Percentiles rank a stretch among this genome's conserved stretches.
Conservation (phyloP, 1,140 invertebrate genomes). For the Arion vulgaris region DNA sequence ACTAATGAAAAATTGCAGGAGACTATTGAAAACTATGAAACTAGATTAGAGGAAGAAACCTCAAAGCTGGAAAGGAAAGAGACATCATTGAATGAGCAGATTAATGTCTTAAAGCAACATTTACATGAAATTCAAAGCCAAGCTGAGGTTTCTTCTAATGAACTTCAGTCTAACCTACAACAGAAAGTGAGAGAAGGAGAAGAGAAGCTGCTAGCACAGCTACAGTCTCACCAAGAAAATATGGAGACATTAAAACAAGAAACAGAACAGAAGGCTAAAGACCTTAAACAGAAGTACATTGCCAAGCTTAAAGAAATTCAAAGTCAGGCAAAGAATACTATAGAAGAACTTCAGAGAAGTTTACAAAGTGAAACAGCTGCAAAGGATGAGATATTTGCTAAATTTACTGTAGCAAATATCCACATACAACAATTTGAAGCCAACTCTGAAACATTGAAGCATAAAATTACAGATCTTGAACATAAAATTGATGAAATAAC, state of each 20-base stretch:
- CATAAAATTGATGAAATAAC: slow-evolving; percentile 51
- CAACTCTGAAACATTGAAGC: slow-evolving; percentile 45
- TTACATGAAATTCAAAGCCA: slow-evolving; percentile 51
- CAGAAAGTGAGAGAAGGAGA: slow-evolving; percentile 54
- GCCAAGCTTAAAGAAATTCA: slow-evolving; percentile 63
- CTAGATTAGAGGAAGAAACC: slow-evolving; percentile 67
- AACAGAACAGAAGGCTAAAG: slow-evolving; percentile 60
- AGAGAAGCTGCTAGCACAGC: slow-evolving; percentile 54
- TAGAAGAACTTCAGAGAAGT: slow-evolving; percentile 44
- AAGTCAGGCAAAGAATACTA: slow-evolving; percentile 44
- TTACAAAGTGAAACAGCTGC: slow-evolving; percentile 41
- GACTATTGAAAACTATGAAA: slow-evolving; percentile 61
- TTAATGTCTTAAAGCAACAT: slow-evolving; percentile 59
- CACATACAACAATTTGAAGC: slow-evolving; percentile 62
- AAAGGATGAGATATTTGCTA: slow-evolving; percentile 59
- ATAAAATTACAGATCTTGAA: slow-evolving; percentile 60
- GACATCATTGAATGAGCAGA: slow-evolving; percentile 53
- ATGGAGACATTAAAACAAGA: slow-evolving; percentile 60
- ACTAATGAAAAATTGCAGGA: slow-evolving; percentile 60
- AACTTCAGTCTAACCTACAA: slow-evolving; percentile 51
- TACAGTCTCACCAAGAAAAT: slow-evolving; percentile 58
- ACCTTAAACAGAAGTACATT: slow-evolving; percentile 64
- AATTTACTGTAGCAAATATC: slow-evolving; percentile 63
- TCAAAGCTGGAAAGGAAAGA: slow-evolving; percentile 59
- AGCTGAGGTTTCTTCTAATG: slow-evolving; percentile 47